A percentile compares a stretch with the other conserved stretches of the same genome.
These are phyloP conservation scores for Laterallus jamaicensis DNA, from an alignment of 2,113 vertebrate species.

Conservation along the genomic window DNA sequence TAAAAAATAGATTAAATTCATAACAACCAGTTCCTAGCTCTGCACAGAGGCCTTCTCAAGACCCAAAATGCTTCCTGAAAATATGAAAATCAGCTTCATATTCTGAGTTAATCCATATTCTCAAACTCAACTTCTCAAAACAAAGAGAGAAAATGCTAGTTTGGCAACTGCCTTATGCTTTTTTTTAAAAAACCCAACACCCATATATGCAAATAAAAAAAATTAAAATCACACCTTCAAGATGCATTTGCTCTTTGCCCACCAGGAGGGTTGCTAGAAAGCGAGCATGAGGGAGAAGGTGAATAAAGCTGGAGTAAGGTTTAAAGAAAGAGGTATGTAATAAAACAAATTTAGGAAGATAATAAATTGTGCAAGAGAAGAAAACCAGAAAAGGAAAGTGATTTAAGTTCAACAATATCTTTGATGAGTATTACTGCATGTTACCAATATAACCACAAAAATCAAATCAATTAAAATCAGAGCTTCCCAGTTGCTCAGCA, in stretches of 20 bases:
- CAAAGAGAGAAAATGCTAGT: not conserved
- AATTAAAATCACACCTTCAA: not conserved
- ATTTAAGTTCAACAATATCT: not conserved
- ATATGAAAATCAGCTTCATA: not conserved
- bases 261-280: not conserved
- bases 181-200: not conserved
- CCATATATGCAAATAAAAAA: no score
- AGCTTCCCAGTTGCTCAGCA: not conserved
- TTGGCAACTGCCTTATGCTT: not conserved
- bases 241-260: not conserved
- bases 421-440: not conserved
- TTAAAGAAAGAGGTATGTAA: not conserved
- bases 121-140: not conserved
- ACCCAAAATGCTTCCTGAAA: not conserved
- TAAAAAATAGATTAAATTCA: constrained; percentile 26
- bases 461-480: not conserved
- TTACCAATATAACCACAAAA: not conserved
- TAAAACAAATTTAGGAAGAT: not conserved
- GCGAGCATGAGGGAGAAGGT: not conserved
- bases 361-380: not conserved
- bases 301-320: not conserved
- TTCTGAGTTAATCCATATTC: not conserved
- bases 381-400: not conserved
- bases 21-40: not conserved
- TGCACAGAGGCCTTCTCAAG: not conserved